phyloP scores from a whole-genome alignment of 2,888 invertebrate genomes.

The Leucophora obtusa region DNA sequence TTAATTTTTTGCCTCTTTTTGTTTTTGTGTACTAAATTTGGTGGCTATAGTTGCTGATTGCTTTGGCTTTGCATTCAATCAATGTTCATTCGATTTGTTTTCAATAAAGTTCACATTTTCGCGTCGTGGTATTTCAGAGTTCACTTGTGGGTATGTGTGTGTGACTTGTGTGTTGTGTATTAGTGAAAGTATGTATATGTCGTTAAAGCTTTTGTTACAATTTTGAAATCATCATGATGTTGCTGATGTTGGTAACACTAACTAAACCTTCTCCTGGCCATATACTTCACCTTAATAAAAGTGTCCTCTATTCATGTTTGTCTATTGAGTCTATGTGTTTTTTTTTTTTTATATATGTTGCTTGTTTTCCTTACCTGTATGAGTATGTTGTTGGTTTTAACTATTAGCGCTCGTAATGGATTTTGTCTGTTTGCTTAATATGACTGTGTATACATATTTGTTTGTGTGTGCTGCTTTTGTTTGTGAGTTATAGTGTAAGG shows the following conservation, averaged over 20 bases:
- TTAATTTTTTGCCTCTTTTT: not conserved
- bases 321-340: conserved; percentile 6
- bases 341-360: not conserved
- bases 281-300: conserved; percentile 42
- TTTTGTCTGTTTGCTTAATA: conserved; percentile 49
- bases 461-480: not conserved
- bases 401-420: conserved; percentile 56
- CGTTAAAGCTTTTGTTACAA: conserved; percentile 12
- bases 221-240: conserved; percentile 31
- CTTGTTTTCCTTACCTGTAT: conserved; percentile 1
- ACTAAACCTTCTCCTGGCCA: conserved; percentile 9
- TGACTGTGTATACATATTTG: conserved; percentile 1
- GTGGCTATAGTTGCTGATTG: conserved; percentile 59
- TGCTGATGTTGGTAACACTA: conserved; percentile 38
- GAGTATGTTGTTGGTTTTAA: conserved; percentile 43
- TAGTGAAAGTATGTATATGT: not conserved
- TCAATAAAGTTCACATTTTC: conserved; percentile 63
- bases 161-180: not conserved
- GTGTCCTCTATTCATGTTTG: conserved; percentile 4
- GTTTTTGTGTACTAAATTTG: conserved; percentile 46
- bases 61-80: conserved; percentile 66
- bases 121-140: conserved; percentile 50
- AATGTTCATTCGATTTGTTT: conserved; percentile 66
- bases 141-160: conserved; percentile 3
- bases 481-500: conserved; percentile 26